Conservation (phyloP, 2,888 invertebrate genomes). For the Luperina testacea region DNA sequence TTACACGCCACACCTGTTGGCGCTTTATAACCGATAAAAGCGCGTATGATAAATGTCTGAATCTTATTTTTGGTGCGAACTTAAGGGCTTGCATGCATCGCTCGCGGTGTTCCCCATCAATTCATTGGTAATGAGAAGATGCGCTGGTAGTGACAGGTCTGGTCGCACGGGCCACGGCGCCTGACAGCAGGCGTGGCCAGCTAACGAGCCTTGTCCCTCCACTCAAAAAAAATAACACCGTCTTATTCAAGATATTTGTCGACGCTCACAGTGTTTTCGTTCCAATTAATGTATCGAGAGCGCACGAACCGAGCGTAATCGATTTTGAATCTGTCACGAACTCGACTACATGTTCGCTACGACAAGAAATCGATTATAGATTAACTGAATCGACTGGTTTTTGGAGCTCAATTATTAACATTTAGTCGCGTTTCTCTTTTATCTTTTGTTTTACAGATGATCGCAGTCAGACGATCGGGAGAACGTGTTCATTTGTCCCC, state of each 20-base stretch:
- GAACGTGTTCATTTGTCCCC: constrained; percentile 56
- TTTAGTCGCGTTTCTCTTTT: constrained; percentile 63
- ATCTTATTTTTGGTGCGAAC: constrained; percentile 72
- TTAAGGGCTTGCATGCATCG: constrained; percentile 49
- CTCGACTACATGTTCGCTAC: constrained; percentile 71
- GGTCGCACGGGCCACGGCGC: constrained; percentile 59
- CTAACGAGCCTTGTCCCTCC: constrained; percentile 77
- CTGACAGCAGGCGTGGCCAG: constrained; percentile 71
- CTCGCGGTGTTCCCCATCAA: constrained; percentile 75
- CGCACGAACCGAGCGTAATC: constrained; percentile 81
- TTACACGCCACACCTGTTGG: constrained; percentile 79
- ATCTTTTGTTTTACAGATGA: constrained; percentile 58
- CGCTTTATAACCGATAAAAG: constrained; percentile 60
- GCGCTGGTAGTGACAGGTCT: constrained; percentile 76
- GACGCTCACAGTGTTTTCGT: constrained; percentile 72
- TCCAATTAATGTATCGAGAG: constrained; percentile 84
- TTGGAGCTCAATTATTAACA: constrained; percentile 69
- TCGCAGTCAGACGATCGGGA: constrained; percentile 31
- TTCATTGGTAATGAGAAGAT: constrained; percentile 79
- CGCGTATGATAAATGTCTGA: constrained; percentile 55
- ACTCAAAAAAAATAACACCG: constrained; percentile 63
- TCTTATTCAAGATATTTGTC: constrained; percentile 79
- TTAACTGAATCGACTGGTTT: constrained; percentile 67
- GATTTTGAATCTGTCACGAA: constrained; percentile 80
- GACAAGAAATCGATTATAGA: constrained; percentile 74